These are phyloP conservation scores for Miichthys miiuy DNA, from an alignment of 2,797 vertebrate genomes.

Conservation along the genomic window DNA sequence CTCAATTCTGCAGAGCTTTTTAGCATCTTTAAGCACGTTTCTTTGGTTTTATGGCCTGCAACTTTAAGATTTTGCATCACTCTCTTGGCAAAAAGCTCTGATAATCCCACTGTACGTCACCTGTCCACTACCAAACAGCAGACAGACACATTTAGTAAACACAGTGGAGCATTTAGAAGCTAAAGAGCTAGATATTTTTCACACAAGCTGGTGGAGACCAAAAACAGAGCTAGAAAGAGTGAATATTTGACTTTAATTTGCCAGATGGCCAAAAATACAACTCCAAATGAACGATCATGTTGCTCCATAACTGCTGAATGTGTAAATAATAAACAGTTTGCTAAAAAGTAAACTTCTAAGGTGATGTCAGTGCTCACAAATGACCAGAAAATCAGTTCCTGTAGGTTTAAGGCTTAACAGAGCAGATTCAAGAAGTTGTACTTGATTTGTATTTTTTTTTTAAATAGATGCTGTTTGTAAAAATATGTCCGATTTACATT, in stretches of 20 bases:
- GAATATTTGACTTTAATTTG: neutral
- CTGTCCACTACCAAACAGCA: neutral
- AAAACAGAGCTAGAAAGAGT: neutral
- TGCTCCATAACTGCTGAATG: too few relatives aligned
- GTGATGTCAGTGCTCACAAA: neutral
- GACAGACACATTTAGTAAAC: neutral
- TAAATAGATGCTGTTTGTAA: slow-evolving; percentile 1
- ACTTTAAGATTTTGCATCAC: too few relatives aligned
- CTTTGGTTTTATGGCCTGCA: neutral
- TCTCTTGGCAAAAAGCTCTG: neutral
- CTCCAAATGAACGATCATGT: too few relatives aligned
- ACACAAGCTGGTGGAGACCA: too few relatives aligned
- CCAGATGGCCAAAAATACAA: too few relatives aligned
- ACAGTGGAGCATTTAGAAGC: neutral
- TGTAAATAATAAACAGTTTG: too few relatives aligned
- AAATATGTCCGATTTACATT: neutral
- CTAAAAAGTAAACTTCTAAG: neutral
- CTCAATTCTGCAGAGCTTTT: neutral
- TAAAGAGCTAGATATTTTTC: neutral
- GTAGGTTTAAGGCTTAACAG: neutral
- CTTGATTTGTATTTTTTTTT: neutral
- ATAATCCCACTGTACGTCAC: neutral
- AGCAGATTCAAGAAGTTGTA: neutral
- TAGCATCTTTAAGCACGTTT: neutral
- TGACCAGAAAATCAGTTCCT: neutral